Evolutionary conservation across 2,797 vertebrate species (phyloP).

Genomic region (Chanos chanos): DNA sequence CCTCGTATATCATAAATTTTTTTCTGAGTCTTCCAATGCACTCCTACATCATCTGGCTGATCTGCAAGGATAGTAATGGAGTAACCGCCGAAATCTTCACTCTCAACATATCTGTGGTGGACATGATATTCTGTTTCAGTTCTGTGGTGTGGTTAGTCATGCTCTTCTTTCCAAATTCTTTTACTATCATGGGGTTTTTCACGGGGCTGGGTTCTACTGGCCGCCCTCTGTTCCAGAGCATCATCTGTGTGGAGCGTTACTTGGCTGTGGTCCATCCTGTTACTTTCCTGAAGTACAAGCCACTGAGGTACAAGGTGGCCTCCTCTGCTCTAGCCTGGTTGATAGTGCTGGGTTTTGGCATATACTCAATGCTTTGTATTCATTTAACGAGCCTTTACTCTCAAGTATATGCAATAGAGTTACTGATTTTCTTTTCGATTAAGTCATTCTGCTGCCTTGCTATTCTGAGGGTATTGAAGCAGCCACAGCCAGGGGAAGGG

Average conservation of each 20-base stretch:
- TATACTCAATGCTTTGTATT: neutral
- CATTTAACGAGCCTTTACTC: neutral
- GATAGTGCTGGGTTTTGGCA: neutral
- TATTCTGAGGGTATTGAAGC: constrained; percentile 30
- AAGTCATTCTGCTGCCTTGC: constrained; percentile 24
- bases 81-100: neutral
- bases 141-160: neutral
- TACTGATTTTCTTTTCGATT: neutral
- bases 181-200: neutral
- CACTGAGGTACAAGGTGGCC: constrained; percentile 34
- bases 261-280: constrained; percentile 39
- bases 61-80: constrained; percentile 1
- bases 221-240: constrained; percentile 23
- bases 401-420: neutral
- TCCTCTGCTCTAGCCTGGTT: constrained; percentile 11
- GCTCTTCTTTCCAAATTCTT: neutral
- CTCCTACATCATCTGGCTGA: neutral
- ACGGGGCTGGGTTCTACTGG: neutral
- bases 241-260: constrained; percentile 38
- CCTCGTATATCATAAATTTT: neutral
- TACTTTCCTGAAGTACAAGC: constrained; percentile 35
- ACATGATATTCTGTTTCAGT: neutral
- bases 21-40: neutral
- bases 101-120: neutral
- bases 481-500: constrained; percentile 33